Conservation (phyloP, 2,113 vertebrate species). For the Struthio camelus region DNA sequence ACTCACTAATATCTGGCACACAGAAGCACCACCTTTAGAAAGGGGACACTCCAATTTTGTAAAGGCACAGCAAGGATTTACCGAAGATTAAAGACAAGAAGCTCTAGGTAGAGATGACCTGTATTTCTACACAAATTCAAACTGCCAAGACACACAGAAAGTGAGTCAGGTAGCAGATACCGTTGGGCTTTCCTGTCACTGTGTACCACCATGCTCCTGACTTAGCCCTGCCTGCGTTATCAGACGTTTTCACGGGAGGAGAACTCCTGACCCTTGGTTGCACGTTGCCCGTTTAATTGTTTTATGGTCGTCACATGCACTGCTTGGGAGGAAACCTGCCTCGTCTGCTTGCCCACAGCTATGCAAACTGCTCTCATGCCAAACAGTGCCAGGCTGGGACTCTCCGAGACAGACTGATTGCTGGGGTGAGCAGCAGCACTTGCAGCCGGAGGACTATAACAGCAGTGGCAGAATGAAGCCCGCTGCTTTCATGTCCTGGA, state of each 20-base stretch:
- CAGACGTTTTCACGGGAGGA: background rate
- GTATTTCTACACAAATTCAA: background rate
- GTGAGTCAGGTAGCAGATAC: background rate
- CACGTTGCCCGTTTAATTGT: background rate
- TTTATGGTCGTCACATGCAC: background rate
- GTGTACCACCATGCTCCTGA: background rate
- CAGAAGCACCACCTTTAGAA: background rate
- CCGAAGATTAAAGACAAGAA: background rate
- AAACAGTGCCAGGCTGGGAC: background rate
- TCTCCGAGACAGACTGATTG: background rate
- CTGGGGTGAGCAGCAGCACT: background rate
- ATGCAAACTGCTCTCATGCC: background rate
- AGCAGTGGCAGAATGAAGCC: background rate
- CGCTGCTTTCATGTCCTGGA: background rate
- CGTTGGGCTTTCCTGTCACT: background rate
- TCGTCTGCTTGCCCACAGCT: background rate
- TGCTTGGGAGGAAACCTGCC: background rate
- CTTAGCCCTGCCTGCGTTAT: background rate
- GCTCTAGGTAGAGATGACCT: background rate
- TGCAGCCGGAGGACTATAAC: background rate
- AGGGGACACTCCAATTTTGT: background rate
- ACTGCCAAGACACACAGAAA: background rate
- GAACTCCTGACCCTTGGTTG: background rate
- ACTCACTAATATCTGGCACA: background rate
- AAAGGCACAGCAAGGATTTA: background rate